Base-by-base conservation (phyloP, 2,888 invertebrate species). In the Amphipyra tragopoginis region DNA sequence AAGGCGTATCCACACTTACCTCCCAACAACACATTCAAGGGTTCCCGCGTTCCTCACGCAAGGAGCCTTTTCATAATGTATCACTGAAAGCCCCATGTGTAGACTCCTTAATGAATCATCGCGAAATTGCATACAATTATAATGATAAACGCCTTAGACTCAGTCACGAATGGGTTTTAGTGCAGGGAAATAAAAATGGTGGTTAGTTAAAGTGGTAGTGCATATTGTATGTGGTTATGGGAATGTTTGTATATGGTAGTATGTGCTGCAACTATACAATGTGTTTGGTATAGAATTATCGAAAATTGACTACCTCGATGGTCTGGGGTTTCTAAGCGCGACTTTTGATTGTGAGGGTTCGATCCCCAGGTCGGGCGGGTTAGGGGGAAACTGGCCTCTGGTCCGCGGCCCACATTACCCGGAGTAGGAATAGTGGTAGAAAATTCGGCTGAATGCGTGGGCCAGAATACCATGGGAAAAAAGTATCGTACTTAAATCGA, bases 41-140 rank as follows among this genome's bases (percentile, higher is more conserved):
- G 80, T 90, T 91, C 90, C 91, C 91, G 89, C 90, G 88, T 77
- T 75, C 79, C 73, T 88, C 93, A 91, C 93, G 93, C 92, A 85
- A 92, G 81, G 80, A 85, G 78, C 83, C 87, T 85, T 83, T 89
- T 87, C 87, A 90, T 91, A 90, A 91, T 90, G 90, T 86, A 91
- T 91, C 85, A 86, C 90, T 88, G 87, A 90, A 90, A 90, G 85
- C 84, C 86, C 88, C 90, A 89, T 90, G 90, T 91, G 91, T 86
- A 87, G 87, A 85, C 86, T 80, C 81, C 84, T 81, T 91, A 91
- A 90, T 92, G 88, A 90, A 91, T 89, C 88, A 89, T 85, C 86
- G 78, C 70, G 74, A 77, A 84, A 85, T 86, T 88, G 88, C 89
- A 88, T 87, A 87, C 84, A 85, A 89, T 88, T 88, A 86, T 83